Base-by-base conservation (phyloP, 2,797 vertebrate species). In the Taeniopygia guttata region DNA sequence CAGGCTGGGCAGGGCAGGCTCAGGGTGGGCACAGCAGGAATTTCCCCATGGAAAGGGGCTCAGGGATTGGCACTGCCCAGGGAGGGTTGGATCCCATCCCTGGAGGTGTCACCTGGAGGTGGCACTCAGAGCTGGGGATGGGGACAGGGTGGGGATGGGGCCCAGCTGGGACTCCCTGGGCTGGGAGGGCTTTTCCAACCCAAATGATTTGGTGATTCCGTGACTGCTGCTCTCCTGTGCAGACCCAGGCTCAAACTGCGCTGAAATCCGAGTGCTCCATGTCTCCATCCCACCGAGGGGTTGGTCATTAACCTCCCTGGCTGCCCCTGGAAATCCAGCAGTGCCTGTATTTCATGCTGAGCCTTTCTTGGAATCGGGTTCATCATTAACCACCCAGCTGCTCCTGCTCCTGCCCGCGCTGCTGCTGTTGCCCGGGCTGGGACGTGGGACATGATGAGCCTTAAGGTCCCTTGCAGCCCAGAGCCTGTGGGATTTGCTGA, bases 281-380 rank as follows among this genome's bases (percentile, higher is more conserved):
- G 40, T 20, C 29, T 32, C 40, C 46, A 20, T 42, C 40, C 30
- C 69, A 9, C 40, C 26, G 0, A 10, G 30, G 34, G 49, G 60
- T 11, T 46, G 54, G 42, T 36, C 77, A 68, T 49, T 82, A 48
- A 68, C 76, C 68, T 54, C 49, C 60, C 68, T 40, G 60, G 45
- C 84, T 34, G 68, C 85, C 76, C 45, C 67, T 66, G 85, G 29
- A 51, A 34, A 18, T 13, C 0, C 4, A 52, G 7, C 54, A 0
- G 0, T 5, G 1, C 0, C 0, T 30, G 34, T 11, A 5, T 60
- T 62, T 32, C 4, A 3, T 36, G 26, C 42, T 29, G 48, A 27
- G 62, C 34, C 1, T 68, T 88, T 27, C 70, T n/a, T 12, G 55
- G 42, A 55, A 12, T 5, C 4, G 9, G 29, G 55, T 82, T 89